Evolutionary conservation across 2,888 invertebrate species (phyloP).

Genomic region (Oeneis ivallda): DNA sequence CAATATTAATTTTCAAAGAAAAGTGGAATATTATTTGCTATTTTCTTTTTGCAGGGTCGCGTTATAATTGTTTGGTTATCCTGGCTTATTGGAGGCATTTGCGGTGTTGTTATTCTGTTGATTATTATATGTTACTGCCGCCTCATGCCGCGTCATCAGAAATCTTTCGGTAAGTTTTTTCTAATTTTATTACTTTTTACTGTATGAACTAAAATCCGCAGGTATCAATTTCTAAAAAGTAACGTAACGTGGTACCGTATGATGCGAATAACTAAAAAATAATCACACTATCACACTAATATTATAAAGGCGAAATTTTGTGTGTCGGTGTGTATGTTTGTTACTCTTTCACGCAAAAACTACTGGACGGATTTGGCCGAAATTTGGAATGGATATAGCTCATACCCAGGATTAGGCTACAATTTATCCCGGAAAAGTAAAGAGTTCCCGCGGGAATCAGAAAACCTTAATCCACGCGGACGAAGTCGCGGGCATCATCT

Average conservation of each 20-base stretch:
- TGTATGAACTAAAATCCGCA: background rate
- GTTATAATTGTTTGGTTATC: slow-evolving; percentile 80
- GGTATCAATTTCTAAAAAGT: background rate
- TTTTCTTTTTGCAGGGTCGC: slow-evolving; percentile 67
- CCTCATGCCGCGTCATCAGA: slow-evolving; percentile 86
- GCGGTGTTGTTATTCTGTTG: slow-evolving; percentile 84
- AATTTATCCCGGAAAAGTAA: too few relatives aligned
- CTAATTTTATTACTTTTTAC: background rate
- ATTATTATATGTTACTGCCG: slow-evolving; percentile 85
- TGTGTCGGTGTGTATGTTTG: too few relatives aligned
- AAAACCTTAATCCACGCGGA: too few relatives aligned
- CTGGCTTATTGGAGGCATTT: slow-evolving; percentile 83
- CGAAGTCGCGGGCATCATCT: too few relatives aligned
- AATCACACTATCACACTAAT: too few relatives aligned
- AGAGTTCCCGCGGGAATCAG: too few relatives aligned
- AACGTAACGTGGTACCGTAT: background rate
- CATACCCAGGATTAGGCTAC: too few relatives aligned
- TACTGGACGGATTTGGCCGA: too few relatives aligned
- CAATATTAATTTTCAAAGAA: slow-evolving; percentile 44
- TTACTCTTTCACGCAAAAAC: too few relatives aligned
- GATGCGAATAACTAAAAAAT: too few relatives aligned
- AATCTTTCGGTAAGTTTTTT: slow-evolving; percentile 82
- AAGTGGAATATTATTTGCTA: slow-evolving; percentile 30
- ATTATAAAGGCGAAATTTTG: too few relatives aligned
- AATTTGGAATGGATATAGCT: too few relatives aligned